phyloP scores from a whole-genome alignment of 2,797 vertebrate genomes.

The Ctenopoma kingsleyae region DNA sequence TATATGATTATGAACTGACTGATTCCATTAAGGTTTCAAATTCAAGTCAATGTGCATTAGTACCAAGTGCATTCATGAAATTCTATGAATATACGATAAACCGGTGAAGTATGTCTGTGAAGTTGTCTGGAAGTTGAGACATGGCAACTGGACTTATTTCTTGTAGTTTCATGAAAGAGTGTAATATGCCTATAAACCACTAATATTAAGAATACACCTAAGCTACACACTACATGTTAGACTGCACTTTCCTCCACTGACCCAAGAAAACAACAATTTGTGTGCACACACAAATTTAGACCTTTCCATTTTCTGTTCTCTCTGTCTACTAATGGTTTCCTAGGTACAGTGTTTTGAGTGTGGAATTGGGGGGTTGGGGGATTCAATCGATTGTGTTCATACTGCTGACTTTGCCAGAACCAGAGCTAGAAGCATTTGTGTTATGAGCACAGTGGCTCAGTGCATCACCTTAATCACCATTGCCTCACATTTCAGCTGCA shows the following conservation, averaged over 20 bases:
- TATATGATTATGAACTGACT: not conserved
- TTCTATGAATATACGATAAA: not conserved
- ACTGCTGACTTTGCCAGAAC: slow-evolving; percentile 74
- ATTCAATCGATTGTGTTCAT: slow-evolving; percentile 50
- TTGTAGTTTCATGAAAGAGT: slow-evolving; percentile 8
- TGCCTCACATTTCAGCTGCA: slow-evolving; percentile 68
- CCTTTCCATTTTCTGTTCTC: slow-evolving; percentile 7
- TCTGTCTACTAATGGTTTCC: slow-evolving; percentile 30
- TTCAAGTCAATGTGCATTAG: not conserved
- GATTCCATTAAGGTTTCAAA: no score
- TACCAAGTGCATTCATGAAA: not conserved
- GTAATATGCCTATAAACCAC: not conserved
- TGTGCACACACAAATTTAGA: slow-evolving; percentile 31
- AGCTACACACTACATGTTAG: not conserved
- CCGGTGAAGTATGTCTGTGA: no score
- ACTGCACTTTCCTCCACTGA: slow-evolving; percentile 13
- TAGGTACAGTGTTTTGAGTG: slow-evolving; percentile 36
- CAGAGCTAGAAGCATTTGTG: slow-evolving; percentile 61
- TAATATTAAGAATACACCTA: not conserved
- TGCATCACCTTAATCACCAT: slow-evolving; percentile 81
- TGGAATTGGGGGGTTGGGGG: slow-evolving; percentile 14
- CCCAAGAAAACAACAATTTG: slow-evolving; percentile 29
- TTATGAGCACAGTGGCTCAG: slow-evolving; percentile 66
- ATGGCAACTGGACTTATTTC: no score
- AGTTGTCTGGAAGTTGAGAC: no score